Evolutionary conservation across 2,797 vertebrate genomes (phyloP).

Genomic region (Kryptolebias ocellatus): DNA sequence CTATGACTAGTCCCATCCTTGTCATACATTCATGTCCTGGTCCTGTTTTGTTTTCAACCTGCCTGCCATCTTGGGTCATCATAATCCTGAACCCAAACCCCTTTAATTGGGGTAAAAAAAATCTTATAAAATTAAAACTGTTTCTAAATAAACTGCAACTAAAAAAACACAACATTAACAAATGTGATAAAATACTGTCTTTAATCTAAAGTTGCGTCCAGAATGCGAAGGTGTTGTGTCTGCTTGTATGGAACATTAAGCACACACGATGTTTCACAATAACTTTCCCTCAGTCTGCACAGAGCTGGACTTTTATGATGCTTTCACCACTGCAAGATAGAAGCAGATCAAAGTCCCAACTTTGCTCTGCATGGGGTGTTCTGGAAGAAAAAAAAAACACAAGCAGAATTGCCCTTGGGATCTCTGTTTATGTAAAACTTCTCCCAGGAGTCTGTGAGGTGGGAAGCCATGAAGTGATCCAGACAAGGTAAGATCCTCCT

Average conservation of each 20-base stretch:
- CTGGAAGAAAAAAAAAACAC: constrained; percentile 24
- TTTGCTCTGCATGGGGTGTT: constrained; percentile 36
- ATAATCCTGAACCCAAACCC: no score
- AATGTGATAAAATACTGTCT: not conserved
- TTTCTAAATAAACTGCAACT: no score
- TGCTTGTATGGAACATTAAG: not conserved
- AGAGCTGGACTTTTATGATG: constrained; percentile 66
- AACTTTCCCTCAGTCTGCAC: constrained; percentile 30
- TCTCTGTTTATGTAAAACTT: constrained; percentile 21
- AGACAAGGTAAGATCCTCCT: not conserved
- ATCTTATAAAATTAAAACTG: not conserved
- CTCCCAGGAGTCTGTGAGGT: constrained; percentile 5
- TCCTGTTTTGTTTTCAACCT: no score
- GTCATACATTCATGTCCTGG: no score
- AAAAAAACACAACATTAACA: not conserved
- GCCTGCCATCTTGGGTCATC: no score
- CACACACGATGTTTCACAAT: constrained; percentile 63
- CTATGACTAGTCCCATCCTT: no score
- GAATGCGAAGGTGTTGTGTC: not conserved
- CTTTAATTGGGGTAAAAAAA: no score
- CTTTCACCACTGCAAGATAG: constrained; percentile 62
- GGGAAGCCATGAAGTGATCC: constrained; percentile 14
- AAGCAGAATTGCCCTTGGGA: constrained; percentile 19
- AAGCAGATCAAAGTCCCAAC: constrained; percentile 79
- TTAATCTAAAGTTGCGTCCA: not conserved